Evolutionary conservation across 2,888 invertebrate species (phyloP), one percentile per base, ranked within the genome.

Genomic region (Ochropleura plecta): DNA sequence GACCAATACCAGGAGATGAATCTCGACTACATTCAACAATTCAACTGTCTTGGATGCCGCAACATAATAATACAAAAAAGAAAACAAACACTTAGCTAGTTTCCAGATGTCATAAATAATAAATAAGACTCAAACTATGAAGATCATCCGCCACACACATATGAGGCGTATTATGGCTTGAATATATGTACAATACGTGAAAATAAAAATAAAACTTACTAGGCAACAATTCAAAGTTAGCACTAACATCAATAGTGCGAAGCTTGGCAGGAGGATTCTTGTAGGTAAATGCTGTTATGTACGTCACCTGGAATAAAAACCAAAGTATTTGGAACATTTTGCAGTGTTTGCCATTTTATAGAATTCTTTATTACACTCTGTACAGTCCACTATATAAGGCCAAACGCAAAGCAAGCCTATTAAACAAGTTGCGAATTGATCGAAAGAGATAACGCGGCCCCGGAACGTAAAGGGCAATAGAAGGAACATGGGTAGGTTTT

Each of bases 221-320:
- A 64, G 87, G 82, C 12, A 92, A 3, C 0, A 81, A 3, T 0
- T 85, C 72, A 5, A 81, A 55, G 63, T 89, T 91, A 9, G 72
- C 68, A 59, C 90, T 90, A 20, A 93, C 88, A 70, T 94, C 93
- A 3, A 94, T 78, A 65, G 88, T 80, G 0, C 85, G 88, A 5
- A 92, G 82, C 6, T 90, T 92, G 0, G 88, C 55, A 30, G 87
- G 86, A 7, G 90, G 76, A 60, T 90, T 84, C 63, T 90, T 88
- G 40, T 85, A 81, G 0, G 81, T 79, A 20, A 83, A 84, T 0
- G 91, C 79, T 10, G 93, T 91, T 53, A 94, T 86, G 64, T 88
- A 92, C 0, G 92, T 91, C 1, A 93, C 88, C 93, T 93, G 85
- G 81, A 89, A 91, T 16, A 57, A 68, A 12, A 49, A 5, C 55